phyloP scores from a whole-genome alignment of 2,113 vertebrate genomes.

The Neogobius melanostomus region DNA sequence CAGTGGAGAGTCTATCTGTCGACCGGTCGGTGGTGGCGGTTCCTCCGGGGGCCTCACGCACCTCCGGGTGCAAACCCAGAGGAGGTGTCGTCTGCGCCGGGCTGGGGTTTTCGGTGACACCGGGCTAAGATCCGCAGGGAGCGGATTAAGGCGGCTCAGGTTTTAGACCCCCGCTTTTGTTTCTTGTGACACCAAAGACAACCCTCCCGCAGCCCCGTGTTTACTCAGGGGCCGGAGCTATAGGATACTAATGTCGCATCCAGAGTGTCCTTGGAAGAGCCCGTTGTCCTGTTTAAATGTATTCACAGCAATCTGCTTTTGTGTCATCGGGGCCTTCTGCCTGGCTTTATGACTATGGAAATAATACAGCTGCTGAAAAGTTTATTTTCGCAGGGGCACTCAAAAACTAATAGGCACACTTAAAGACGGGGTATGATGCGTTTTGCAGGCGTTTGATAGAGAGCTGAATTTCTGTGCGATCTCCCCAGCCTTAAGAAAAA shows the following conservation, averaged over 20 bases:
- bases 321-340: constrained; percentile 24
- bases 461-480: too few relatives aligned
- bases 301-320: constrained; percentile 34
- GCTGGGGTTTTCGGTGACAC: constrained; percentile 52
- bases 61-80: constrained; percentile 48
- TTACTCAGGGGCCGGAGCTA: constrained; percentile 39
- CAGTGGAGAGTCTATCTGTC: constrained; percentile 29
- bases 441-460: too few relatives aligned
- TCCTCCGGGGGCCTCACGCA: constrained; percentile 31
- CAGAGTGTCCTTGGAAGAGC: constrained; percentile 53
- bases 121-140: constrained; percentile 38
- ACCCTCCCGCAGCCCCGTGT: constrained; percentile 47
- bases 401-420: too few relatives aligned
- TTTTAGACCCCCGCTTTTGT: constrained; percentile 68
- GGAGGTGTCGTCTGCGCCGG: constrained; percentile 64
- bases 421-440: too few relatives aligned
- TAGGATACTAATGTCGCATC: constrained; percentile 49
- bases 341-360: neutral
- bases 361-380: neutral
- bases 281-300: constrained; percentile 31
- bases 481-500: neutral
- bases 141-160: constrained; percentile 69
- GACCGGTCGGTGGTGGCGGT: constrained; percentile 19
- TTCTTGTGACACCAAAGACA: constrained; percentile 56
- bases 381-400: neutral